These are phyloP conservation scores for Tetropium fuscum DNA, from an alignment of 2,888 invertebrate species.

Conservation along the genomic window DNA sequence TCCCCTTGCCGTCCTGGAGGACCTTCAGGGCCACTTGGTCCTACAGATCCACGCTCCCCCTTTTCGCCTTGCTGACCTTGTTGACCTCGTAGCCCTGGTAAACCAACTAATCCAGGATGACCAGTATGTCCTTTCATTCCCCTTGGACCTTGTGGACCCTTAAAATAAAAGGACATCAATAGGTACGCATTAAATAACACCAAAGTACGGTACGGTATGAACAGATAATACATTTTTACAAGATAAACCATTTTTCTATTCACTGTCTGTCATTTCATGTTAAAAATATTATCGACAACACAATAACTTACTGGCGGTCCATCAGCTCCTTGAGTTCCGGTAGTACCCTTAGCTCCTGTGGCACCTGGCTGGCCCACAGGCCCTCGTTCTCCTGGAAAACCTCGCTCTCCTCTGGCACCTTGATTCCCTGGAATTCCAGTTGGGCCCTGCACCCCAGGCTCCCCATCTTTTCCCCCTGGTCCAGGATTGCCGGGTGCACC, in stretches of 20 bases:
- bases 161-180: slow-evolving; percentile 26
- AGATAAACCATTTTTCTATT: too few species aligned
- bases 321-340: slow-evolving; percentile 76
- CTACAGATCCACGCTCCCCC: slow-evolving; percentile 79
- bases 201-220: too few species aligned
- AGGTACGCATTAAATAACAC: too few species aligned
- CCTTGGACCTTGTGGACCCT: slow-evolving; percentile 76
- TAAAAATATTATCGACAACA: too few species aligned
- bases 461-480: slow-evolving; percentile 84
- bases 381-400: slow-evolving; percentile 83
- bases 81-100: slow-evolving; percentile 77
- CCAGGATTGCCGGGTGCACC: slow-evolving; percentile 81
- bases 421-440: slow-evolving; percentile 69
- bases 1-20: slow-evolving; percentile 77
- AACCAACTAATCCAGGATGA: slow-evolving; percentile 76
- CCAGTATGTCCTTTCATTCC: slow-evolving; percentile 81
- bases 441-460: slow-evolving; percentile 77
- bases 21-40: slow-evolving; percentile 82
- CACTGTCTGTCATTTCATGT: too few species aligned
- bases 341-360: slow-evolving; percentile 74
- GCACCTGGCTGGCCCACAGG: slow-evolving; percentile 76
- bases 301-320: slow-evolving; percentile 72
- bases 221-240: too few species aligned
- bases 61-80: slow-evolving; percentile 79
- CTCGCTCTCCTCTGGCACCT: slow-evolving; percentile 73